Percentiles rank a stretch among this genome's conserved stretches.
Evolutionary conservation across 2,113 vertebrate genomes (phyloP).

Genomic region (Illadopsis cleaveri): DNA sequence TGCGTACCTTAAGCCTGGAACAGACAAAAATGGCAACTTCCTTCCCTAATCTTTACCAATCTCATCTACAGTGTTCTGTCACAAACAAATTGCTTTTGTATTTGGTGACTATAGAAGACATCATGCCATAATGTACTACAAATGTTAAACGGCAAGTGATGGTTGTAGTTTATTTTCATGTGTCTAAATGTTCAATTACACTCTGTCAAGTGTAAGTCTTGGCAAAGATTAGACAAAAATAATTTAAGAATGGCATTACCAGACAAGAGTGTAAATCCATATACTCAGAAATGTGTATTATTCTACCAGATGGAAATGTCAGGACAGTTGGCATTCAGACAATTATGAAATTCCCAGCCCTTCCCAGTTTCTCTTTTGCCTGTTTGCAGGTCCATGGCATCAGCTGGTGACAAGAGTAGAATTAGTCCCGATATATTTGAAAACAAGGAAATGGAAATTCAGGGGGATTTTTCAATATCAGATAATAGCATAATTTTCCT

Average conservation of each 20-base stretch:
- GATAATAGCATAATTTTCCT: background rate
- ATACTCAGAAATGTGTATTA: background rate
- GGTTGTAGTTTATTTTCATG: background rate
- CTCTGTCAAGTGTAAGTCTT: background rate
- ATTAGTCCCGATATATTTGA: background rate
- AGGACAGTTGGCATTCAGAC: background rate
- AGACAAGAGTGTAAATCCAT: background rate
- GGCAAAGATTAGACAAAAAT: background rate
- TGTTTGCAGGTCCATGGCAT: background rate
- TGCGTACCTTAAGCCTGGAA: background rate
- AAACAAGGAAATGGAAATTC: background rate
- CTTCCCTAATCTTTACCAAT: background rate
- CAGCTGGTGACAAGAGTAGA: background rate
- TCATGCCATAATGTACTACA: background rate
- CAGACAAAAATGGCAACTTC: background rate
- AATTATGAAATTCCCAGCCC: background rate
- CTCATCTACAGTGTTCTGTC: background rate
- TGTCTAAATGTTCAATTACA: background rate
- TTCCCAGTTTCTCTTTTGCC: background rate
- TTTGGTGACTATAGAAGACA: background rate
- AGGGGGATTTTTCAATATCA: background rate
- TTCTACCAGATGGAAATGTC: background rate
- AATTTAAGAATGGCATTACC: background rate
- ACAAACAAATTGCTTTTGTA: background rate
- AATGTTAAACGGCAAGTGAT: background rate